A percentile compares a stretch with the other conserved stretches of the same genome.
Conservation (phyloP, 2,797 vertebrate species). For the Sebastes oblongus region DNA sequence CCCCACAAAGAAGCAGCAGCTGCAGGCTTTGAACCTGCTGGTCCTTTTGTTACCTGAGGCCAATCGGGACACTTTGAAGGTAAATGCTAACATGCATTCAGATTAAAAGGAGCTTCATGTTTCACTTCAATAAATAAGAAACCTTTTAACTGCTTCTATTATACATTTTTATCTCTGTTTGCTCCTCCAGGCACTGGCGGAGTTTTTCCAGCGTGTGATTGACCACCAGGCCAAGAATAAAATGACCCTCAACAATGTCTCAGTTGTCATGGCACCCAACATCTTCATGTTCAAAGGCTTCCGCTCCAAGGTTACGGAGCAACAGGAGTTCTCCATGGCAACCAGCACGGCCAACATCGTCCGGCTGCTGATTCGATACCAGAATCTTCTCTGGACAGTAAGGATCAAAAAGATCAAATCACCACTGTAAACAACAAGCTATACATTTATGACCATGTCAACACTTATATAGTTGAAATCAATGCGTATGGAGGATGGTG, state of each 20-base stretch:
- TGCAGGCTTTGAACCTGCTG: conserved; percentile 96
- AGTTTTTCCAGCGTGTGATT: conserved; percentile 94
- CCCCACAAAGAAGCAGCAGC: conserved; percentile 90
- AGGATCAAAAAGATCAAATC: conserved; percentile 46
- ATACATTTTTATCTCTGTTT: background rate
- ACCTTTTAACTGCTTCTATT: background rate
- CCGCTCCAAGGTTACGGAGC: conserved; percentile 86
- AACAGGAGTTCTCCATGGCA: conserved; percentile 91
- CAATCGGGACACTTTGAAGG: conserved; percentile 93
- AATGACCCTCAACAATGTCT: conserved; percentile 95
- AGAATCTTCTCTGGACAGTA: conserved; percentile 95
- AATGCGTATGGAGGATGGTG: background rate
- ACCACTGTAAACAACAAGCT: background rate
- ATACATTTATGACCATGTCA: background rate
- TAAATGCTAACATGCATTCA: conserved; percentile 44
- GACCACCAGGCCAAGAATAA: conserved; percentile 92
- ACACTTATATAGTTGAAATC: background rate
- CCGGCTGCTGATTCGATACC: conserved; percentile 92
- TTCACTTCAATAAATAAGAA: background rate
- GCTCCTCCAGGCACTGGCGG: conserved; percentile 87
- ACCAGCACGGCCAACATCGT: conserved; percentile 90
- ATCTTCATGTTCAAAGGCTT: conserved; percentile 93
- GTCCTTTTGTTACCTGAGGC: conserved; percentile 91
- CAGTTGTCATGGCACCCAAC: conserved; percentile 97
- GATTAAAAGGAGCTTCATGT: background rate